phyloP scores from a whole-genome alignment of 2,888 invertebrate species.

The Oxyteleia sp. region DNA sequence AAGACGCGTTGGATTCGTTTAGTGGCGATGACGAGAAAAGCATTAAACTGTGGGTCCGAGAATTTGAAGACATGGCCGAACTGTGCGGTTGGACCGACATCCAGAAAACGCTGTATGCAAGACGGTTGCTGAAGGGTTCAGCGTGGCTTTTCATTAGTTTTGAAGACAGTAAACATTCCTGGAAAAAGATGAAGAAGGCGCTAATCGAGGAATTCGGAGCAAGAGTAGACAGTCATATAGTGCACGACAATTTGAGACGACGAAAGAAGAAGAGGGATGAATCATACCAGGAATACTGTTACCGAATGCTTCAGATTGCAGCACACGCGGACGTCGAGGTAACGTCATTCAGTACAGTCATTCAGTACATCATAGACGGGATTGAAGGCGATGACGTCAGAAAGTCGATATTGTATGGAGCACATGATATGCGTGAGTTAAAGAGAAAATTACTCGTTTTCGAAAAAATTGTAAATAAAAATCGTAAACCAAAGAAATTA shows the following conservation, averaged over 20 bases:
- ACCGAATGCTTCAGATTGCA: slow-evolving; percentile 39
- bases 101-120: not conserved
- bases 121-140: slow-evolving; percentile 35
- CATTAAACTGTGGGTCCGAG: not conserved
- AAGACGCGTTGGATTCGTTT: not conserved
- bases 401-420: not conserved
- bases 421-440: not conserved
- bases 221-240: slow-evolving; percentile 21
- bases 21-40: not conserved
- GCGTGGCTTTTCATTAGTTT: slow-evolving; percentile 8
- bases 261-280: slow-evolving; percentile 34
- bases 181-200: slow-evolving; percentile 24
- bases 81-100: not conserved
- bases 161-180: slow-evolving; percentile 34
- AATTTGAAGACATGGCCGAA: not conserved
- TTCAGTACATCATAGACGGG: not conserved
- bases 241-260: slow-evolving; percentile 30
- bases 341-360: no score
- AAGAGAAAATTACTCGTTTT: not conserved
- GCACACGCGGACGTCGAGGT: slow-evolving; percentile 13
- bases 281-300: slow-evolving; percentile 37
- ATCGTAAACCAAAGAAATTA: not conserved
- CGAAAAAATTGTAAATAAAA: not conserved
- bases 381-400: not conserved
- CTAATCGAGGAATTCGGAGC: slow-evolving; percentile 21